Percentiles rank a stretch among this genome's conserved stretches.
These are phyloP conservation scores for Sardina pilchardus DNA, from an alignment of 2,113 vertebrate species.

Conservation along the genomic window DNA sequence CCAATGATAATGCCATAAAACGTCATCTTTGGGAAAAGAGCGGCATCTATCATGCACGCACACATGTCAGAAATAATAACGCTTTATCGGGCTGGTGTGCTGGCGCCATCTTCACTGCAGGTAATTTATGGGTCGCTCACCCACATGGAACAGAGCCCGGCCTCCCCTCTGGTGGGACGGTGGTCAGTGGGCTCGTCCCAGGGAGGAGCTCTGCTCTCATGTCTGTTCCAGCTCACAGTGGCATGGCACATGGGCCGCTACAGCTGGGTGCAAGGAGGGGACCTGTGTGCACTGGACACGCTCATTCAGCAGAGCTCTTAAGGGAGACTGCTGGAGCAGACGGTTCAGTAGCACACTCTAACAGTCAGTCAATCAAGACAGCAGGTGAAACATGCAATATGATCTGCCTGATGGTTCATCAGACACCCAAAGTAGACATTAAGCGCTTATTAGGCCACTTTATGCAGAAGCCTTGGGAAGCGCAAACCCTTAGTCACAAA, in stretches of 20 bases:
- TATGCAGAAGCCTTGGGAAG: background rate
- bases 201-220: background rate
- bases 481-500: background rate
- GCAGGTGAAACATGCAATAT: background rate
- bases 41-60: conserved; percentile 64
- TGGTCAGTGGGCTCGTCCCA: background rate
- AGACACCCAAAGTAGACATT: no score
- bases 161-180: background rate
- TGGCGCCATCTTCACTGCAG: conserved; percentile 42
- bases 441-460: background rate
- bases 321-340: background rate
- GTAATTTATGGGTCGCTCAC: conserved; percentile 23
- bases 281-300: background rate
- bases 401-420: background rate
- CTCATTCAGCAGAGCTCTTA: background rate
- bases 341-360: background rate
- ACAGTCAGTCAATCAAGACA: background rate
- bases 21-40: conserved; percentile 64
- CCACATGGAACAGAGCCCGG: background rate
- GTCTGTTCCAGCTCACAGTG: background rate
- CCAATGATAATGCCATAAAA: conserved; percentile 70
- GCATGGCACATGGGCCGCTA: background rate
- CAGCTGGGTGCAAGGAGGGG: background rate
- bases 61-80: conserved; percentile 65
- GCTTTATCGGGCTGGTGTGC: conserved; percentile 59